phyloP scores from a whole-genome alignment of 2,888 invertebrate genomes.

The Chrysolina americana region DNA sequence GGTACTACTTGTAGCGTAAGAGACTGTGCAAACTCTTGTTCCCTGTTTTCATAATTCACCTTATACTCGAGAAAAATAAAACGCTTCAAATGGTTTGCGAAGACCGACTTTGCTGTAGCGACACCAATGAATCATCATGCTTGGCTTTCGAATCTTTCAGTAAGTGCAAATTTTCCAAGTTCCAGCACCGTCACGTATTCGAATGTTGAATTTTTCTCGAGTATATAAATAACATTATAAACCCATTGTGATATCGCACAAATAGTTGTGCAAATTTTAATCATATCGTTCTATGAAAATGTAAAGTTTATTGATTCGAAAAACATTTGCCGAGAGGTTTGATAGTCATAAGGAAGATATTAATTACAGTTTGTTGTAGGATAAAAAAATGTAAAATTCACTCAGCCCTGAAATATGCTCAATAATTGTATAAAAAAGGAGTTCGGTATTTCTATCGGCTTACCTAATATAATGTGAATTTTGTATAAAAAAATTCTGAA shows the following conservation, averaged over 20 bases:
- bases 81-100: too few relatives aligned
- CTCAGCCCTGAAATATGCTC: conserved; percentile 52
- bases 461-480: conserved; percentile 28
- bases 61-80: conserved; percentile 2
- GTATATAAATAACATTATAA: conserved; percentile 33
- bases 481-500: conserved; percentile 36
- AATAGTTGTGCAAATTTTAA: conserved; percentile 61
- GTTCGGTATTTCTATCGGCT: conserved; percentile 40
- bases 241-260: conserved; percentile 68
- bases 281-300: conserved; percentile 64
- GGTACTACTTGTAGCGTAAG: conserved; percentile 46
- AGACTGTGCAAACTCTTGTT: conserved; percentile 31
- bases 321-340: conserved; percentile 41
- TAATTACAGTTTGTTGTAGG: conserved; percentile 37
- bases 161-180: neutral
- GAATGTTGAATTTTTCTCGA: conserved; percentile 6
- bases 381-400: conserved; percentile 49
- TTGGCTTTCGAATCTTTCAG: neutral
- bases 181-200: neutral
- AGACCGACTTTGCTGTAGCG: too few relatives aligned
- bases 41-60: neutral
- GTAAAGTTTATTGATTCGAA: conserved; percentile 43
- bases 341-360: conserved; percentile 41
- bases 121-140: neutral
- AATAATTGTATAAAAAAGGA: conserved; percentile 50